phyloP scores from a whole-genome alignment of 2,113 vertebrate species.

The Chaetorhynchus papuensis region DNA sequence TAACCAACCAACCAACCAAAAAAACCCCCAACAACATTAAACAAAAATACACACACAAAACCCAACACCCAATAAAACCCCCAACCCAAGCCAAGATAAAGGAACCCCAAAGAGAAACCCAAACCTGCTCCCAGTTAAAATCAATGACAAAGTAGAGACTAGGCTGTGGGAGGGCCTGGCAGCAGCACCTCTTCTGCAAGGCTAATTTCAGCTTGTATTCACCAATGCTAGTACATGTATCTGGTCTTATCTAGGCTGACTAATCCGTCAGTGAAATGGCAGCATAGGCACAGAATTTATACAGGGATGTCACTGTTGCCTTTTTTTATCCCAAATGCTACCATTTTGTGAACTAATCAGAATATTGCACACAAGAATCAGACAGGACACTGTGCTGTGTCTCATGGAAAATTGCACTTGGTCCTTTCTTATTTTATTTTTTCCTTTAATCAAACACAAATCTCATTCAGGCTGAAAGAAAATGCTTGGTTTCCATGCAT shows the following conservation, averaged over 20 bases:
- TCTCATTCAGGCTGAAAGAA: background rate
- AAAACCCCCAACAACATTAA: background rate
- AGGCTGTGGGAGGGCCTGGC: background rate
- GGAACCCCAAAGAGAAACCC: background rate
- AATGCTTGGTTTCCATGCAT: background rate
- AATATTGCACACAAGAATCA: rapidly evolving
- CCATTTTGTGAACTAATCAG: background rate
- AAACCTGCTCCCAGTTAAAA: background rate
- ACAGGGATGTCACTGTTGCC: background rate
- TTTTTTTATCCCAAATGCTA: background rate
- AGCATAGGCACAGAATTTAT: background rate
- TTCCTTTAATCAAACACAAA: background rate
- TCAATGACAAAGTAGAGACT: background rate
- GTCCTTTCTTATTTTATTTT: background rate
- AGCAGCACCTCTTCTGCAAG: background rate
- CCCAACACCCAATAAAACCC: background rate
- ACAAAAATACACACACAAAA: background rate
- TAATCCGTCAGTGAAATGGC: background rate
- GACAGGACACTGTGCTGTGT: background rate
- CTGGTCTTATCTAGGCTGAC: background rate
- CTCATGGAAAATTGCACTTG: background rate
- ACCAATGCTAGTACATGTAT: background rate
- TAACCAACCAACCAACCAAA: background rate
- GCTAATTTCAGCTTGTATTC: background rate
- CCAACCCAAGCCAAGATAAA: background rate